These are phyloP conservation scores for Deroplatys truncata DNA, from an alignment of 2,888 invertebrate genomes.

Conservation along the genomic window DNA sequence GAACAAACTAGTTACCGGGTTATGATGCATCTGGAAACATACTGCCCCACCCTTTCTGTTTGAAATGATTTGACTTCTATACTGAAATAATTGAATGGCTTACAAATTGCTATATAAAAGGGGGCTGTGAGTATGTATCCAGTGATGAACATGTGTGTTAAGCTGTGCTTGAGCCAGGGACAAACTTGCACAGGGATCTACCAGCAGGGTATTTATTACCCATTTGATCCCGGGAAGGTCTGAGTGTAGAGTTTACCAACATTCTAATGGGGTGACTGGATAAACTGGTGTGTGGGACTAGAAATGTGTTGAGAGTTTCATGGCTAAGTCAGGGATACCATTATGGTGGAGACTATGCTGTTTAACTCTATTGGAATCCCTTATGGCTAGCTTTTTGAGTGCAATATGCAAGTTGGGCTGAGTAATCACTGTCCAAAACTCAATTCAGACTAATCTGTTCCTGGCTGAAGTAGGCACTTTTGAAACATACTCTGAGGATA, in stretches of 20 bases:
- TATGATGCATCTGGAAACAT: too few relatives aligned
- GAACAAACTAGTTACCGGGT: too few relatives aligned
- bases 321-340: background rate
- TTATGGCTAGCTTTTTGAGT: background rate
- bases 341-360: background rate
- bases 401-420: background rate
- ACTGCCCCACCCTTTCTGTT: too few relatives aligned
- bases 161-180: background rate
- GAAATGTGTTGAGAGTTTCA: background rate
- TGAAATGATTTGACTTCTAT: too few relatives aligned
- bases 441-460: background rate
- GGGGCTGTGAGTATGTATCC: background rate
- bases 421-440: background rate
- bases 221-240: background rate
- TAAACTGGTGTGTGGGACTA: background rate
- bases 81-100: too few relatives aligned
- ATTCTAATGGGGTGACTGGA: background rate
- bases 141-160: background rate
- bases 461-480: background rate
- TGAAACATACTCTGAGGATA: conserved; percentile 25
- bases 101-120: too few relatives aligned
- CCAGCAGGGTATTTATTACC: background rate
- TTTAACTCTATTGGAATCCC: background rate
- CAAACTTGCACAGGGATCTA: background rate
- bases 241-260: background rate